These are phyloP conservation scores for Eupithecia abbreviata DNA, from an alignment of 2,888 invertebrate genomes.

Conservation along the genomic window DNA sequence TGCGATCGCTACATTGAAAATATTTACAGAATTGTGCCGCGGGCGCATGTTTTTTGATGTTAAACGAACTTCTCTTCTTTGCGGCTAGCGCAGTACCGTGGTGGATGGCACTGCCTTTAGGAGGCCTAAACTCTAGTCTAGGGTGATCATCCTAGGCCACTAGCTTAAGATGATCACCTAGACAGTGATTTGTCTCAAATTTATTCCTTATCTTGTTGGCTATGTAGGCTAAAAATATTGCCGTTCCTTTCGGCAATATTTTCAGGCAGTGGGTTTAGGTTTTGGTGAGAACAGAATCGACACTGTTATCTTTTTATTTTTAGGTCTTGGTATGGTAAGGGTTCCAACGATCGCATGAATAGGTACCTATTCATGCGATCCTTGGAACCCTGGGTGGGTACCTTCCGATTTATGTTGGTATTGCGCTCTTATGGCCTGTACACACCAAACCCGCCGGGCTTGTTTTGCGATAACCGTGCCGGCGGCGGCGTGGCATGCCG, in stretches of 20 bases:
- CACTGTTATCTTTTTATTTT: not conserved
- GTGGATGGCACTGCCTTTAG: not conserved
- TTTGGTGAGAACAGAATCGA: not conserved
- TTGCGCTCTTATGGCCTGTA: not conserved
- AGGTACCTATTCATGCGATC: not conserved
- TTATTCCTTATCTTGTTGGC: not conserved
- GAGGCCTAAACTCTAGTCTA: not conserved
- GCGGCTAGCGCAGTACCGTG: not conserved
- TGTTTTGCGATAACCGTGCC: too few species aligned
- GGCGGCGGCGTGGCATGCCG: too few species aligned
- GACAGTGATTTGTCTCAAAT: not conserved
- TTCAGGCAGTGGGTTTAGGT: not conserved
- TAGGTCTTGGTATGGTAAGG: too few species aligned
- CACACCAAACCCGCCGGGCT: too few species aligned
- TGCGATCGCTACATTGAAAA: slow-evolving; percentile 52
- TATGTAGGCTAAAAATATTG: not conserved
- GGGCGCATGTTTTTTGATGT: slow-evolving; percentile 19
- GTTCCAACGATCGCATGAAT: too few species aligned
- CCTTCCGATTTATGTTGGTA: not conserved
- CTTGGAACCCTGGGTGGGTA: not conserved
- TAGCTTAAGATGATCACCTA: not conserved
- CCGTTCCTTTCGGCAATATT: not conserved
- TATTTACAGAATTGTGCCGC: slow-evolving; percentile 25
- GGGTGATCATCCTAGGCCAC: not conserved
- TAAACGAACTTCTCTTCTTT: not conserved